phyloP scores from a whole-genome alignment of 2,797 vertebrate genomes.

The Tenualosa ilisha region DNA sequence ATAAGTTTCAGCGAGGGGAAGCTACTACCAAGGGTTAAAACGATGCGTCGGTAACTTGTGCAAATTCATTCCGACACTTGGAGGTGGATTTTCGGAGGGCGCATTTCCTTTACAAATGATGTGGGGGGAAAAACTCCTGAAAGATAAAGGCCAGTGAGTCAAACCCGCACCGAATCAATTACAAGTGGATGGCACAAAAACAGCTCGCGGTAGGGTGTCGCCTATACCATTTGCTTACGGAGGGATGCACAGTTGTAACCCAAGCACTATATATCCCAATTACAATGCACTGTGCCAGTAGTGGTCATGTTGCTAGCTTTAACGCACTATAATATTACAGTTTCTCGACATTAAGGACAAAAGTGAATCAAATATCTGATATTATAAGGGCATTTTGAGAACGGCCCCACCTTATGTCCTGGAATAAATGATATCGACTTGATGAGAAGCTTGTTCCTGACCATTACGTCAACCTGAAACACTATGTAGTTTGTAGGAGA shows the following conservation, averaged over 20 bases:
- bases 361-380: neutral
- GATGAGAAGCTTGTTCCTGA: slow-evolving; percentile 42
- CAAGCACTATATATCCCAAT: neutral
- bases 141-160: slow-evolving; percentile 51
- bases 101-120: slow-evolving; percentile 18
- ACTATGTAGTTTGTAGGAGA: slow-evolving; percentile 38
- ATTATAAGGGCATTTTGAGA: neutral
- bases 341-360: neutral
- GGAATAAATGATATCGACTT: slow-evolving; percentile 30
- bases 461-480: slow-evolving; percentile 55
- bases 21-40: neutral
- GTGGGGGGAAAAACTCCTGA: neutral
- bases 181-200: slow-evolving; percentile 70
- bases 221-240: slow-evolving; percentile 56
- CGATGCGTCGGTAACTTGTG: neutral
- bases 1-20: neutral
- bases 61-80: neutral
- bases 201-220: slow-evolving; percentile 74
- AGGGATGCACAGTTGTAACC: slow-evolving; percentile 25
- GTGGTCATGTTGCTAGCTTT: neutral
- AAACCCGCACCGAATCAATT: slow-evolving; percentile 58
- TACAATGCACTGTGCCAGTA: neutral
- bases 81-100: neutral
- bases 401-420: neutral
- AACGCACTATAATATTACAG: neutral